Percentiles rank a stretch among this genome's conserved stretches.
Conservation (phyloP, 2,888 invertebrate species). For the Polia nebulosa region DNA sequence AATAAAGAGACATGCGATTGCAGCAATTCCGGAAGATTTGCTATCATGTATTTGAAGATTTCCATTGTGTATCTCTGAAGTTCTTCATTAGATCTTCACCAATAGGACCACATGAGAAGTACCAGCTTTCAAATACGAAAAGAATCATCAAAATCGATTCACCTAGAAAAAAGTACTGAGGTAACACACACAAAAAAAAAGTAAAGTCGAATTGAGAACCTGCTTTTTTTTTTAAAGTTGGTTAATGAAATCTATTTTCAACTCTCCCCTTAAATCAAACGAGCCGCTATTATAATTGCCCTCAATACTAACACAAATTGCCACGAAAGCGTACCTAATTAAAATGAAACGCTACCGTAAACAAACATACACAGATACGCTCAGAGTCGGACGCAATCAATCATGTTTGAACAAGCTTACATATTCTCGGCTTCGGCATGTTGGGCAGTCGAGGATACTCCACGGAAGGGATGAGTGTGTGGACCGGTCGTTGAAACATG, state of each 20-base stretch:
- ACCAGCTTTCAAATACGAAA: no score
- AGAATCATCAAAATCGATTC: no score
- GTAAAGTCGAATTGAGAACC: no score
- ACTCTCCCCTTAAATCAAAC: not conserved
- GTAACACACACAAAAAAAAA: no score
- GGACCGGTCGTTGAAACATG: conserved; percentile 29
- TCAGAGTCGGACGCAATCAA: conserved; percentile 60
- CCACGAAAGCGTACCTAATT: conserved; percentile 47
- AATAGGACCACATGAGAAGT: no score
- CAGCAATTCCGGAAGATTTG: no score
- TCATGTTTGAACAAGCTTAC: conserved; percentile 63
- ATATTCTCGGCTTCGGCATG: conserved; percentile 39
- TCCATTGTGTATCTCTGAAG: no score
- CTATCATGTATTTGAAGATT: no score
- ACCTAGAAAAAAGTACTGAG: no score
- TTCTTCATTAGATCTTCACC: no score
- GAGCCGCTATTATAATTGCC: not conserved
- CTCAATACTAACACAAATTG: conserved; percentile 31
- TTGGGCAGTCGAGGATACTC: conserved; percentile 30
- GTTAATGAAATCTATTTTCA: not conserved
- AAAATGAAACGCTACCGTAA: conserved; percentile 48
- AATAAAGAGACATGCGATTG: no score
- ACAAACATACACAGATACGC: conserved; percentile 42
- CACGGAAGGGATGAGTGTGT: conserved; percentile 31
- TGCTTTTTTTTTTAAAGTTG: no score